Base-by-base conservation (phyloP, 1,140 invertebrate species). In the Formica selysi region DNA sequence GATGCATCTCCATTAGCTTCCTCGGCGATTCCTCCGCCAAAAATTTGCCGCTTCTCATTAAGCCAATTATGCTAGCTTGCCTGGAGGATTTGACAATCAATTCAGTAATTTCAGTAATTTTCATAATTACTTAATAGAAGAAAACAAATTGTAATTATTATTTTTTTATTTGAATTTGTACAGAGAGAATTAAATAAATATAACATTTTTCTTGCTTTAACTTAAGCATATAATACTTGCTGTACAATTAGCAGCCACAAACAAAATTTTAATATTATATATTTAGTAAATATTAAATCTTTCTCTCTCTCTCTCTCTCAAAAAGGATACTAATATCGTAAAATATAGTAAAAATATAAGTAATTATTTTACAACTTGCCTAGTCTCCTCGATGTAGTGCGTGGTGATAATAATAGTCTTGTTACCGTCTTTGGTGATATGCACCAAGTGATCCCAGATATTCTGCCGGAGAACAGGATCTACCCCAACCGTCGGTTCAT, bases 321-420 rank as follows among this genome's bases (percentile, higher is more conserved):
- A 32, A 38, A 26, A 74, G 54, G 32, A 51, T 71, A 68, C 22
- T 44, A 71, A 32, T 71, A 1, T 54, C 7, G 19, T 36, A 71
- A 74, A 59, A 59, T 59, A n/a, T 57, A 38, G 22, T 54, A 71
- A 71, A 54, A 38, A 76, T 41, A 4, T 48, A 22, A 70, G 13
- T 8, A 41, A 41, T 44, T 41, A 81, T 59, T 16, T 38, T 0
- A 19, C 32, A 73, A 57, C 51, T 59, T 44, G 16, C 89, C 98
- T 96, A 2, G 99, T 99, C 94, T 99, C 99, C 93, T 99, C 99
- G 84, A 99, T 99, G 92, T 99, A 99, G 95, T 99, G 99, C 13
- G 99, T 99, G 1, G 99, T 99, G 80, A 99, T 99, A 83, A 99
- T 99, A 51, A 99, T 98, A 11, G 99, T 99, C 29, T 97, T 98